phyloP scores from a whole-genome alignment of 1,140 invertebrate species.

The Conus betulinus region DNA sequence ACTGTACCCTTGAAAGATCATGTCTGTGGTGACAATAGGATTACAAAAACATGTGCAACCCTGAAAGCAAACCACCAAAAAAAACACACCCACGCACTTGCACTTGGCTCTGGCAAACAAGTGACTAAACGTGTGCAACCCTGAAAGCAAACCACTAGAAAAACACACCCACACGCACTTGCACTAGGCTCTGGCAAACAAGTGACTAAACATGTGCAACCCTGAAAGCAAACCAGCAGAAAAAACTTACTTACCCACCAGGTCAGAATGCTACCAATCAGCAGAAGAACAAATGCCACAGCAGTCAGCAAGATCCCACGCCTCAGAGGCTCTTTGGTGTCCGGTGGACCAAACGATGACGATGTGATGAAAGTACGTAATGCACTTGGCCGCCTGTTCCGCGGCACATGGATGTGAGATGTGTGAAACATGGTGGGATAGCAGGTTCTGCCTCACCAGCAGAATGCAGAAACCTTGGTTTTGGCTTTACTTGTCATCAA shows the following conservation, averaged over 20 bases:
- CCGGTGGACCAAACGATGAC: constrained; percentile 51
- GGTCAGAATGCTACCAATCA: constrained; percentile 52
- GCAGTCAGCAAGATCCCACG: constrained; percentile 54
- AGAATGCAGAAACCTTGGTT: neutral
- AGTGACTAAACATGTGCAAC: too few species aligned
- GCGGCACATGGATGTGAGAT: constrained; percentile 49
- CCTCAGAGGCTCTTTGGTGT: constrained; percentile 50
- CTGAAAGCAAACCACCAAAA: too few species aligned
- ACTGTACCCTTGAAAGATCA: too few species aligned
- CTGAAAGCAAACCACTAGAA: too few species aligned
- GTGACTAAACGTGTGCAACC: too few species aligned
- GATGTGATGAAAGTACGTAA: constrained; percentile 54
- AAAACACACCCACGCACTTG: too few species aligned
- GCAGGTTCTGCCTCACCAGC: neutral
- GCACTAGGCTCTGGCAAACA: too few species aligned
- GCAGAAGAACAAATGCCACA: constrained; percentile 49
- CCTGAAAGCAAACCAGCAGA: neutral
- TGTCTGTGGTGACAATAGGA: too few species aligned
- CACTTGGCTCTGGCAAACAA: too few species aligned
- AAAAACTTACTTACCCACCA: constrained; percentile 53
- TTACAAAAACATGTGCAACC: too few species aligned
- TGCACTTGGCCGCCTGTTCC: constrained; percentile 41
- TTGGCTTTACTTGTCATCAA: neutral
- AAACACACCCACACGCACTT: too few species aligned
- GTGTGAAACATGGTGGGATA: constrained; percentile 50